Conservation (phyloP, 2,888 invertebrate genomes). For the Tetheella fluctuosa region DNA sequence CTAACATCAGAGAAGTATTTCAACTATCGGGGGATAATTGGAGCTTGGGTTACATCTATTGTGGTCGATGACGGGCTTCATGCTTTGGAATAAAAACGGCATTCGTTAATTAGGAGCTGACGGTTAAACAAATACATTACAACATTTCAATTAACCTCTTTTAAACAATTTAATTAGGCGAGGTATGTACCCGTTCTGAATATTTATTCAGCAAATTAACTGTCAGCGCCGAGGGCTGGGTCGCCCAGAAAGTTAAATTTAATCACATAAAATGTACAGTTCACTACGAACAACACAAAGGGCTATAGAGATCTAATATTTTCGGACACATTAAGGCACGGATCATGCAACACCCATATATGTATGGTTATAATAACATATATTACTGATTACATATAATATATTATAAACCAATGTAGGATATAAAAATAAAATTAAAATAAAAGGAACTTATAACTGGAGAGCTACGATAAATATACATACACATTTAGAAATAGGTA, state of each 20-base stretch:
- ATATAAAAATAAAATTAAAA: constrained; percentile 48
- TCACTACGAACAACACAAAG: constrained; percentile 81
- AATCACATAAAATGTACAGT: constrained; percentile 72
- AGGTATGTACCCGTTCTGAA: constrained; percentile 26
- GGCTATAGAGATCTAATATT: constrained; percentile 80
- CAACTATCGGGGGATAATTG: constrained; percentile 48
- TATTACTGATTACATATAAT: constrained; percentile 51
- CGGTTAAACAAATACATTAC: constrained; percentile 58
- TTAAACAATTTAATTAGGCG: constrained; percentile 11
- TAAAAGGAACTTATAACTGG: constrained; percentile 58
- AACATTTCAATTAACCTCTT: constrained; percentile 11
- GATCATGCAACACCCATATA: constrained; percentile 83
- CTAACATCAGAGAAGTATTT: constrained; percentile 67
- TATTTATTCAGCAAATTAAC: constrained; percentile 60
- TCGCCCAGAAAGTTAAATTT: constrained; percentile 55
- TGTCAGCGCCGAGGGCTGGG: constrained; percentile 70
- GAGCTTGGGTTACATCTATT: constrained; percentile 59
- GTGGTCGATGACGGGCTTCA: constrained; percentile 70
- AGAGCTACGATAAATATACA: constrained; percentile 76
- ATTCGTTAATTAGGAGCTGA: constrained; percentile 66
- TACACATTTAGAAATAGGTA: constrained; percentile 73
- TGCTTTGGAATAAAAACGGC: constrained; percentile 73
- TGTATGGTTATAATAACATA: constrained; percentile 69
- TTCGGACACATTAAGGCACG: constrained; percentile 81
- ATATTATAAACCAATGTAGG: constrained; percentile 52